These are phyloP conservation scores for Nansenia antarctica DNA, from an alignment of 2,113 vertebrate genomes.

Conservation along the genomic window DNA sequence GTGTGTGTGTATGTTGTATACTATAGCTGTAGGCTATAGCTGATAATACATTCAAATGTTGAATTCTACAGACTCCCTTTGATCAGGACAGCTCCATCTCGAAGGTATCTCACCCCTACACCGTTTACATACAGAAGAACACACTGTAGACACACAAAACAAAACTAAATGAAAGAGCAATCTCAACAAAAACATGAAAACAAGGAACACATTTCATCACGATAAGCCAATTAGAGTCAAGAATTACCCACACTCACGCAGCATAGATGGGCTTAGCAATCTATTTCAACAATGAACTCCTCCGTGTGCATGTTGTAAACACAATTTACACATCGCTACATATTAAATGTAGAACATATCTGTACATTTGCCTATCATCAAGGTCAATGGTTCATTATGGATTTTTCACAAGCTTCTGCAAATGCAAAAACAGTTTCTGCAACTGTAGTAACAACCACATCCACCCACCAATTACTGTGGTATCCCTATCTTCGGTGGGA, in stretches of 20 bases:
- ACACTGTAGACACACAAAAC: not conserved
- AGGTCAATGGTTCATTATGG: not conserved
- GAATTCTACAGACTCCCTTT: not conserved
- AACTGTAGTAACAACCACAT: not conserved
- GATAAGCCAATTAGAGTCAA: not conserved
- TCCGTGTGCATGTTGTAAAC: not conserved
- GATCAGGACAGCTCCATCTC: conserved; percentile 26
- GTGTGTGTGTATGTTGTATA: not conserved
- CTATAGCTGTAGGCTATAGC: no score
- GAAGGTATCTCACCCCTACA: no score
- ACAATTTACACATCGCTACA: not conserved
- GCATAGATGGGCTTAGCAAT: not conserved
- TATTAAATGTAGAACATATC: not conserved
- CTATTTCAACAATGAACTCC: not conserved
- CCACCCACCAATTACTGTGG: conserved; percentile 15
- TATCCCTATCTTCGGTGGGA: conserved; percentile 2
- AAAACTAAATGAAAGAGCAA: no score
- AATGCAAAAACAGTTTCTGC: not conserved
- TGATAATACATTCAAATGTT: no score
- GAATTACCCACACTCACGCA: not conserved
- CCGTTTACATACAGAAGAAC: not conserved
- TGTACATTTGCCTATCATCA: not conserved
- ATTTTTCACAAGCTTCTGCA: not conserved
- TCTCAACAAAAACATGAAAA: not conserved
- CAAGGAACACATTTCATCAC: not conserved